Evolutionary conservation across 2,888 invertebrate genomes (phyloP).

Genomic region (Danaus chrysippus): DNA sequence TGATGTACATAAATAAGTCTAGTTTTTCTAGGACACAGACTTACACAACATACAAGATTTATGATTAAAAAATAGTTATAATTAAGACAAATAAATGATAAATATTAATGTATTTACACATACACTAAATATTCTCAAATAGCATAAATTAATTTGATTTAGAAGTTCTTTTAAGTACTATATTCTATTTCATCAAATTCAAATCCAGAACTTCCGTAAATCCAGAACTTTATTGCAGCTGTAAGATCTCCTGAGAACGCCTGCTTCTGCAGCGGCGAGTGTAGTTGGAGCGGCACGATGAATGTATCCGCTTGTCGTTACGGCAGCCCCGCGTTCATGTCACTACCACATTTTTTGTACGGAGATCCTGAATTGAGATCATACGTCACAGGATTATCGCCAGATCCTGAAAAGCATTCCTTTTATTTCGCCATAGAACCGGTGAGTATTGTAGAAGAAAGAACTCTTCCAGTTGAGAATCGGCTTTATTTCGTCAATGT

Average conservation of each 20-base stretch:
- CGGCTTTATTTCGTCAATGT: too few relatives aligned
- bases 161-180: too few relatives aligned
- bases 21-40: too few relatives aligned
- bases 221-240: slow-evolving; percentile 58
- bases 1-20: too few relatives aligned
- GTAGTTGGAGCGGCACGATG: slow-evolving; percentile 85
- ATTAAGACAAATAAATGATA: too few relatives aligned
- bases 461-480: too few relatives aligned
- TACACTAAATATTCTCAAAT: too few relatives aligned
- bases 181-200: too few relatives aligned
- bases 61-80: too few relatives aligned
- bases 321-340: slow-evolving; percentile 90
- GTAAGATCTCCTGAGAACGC: slow-evolving; percentile 78
- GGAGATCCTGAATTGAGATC: slow-evolving; percentile 84
- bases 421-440: slow-evolving; percentile 89
- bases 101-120: too few relatives aligned
- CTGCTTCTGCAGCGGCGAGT: slow-evolving; percentile 87
- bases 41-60: slow-evolving; percentile 39
- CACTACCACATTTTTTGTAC: slow-evolving; percentile 90
- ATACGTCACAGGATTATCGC: slow-evolving; percentile 83
- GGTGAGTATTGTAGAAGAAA: slow-evolving; percentile 61
- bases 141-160: too few relatives aligned
- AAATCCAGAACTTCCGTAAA: not conserved
- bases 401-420: slow-evolving; percentile 83
- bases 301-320: slow-evolving; percentile 89